These are phyloP conservation scores for Scyliorhinus canicula DNA, from an alignment of 2,797 vertebrate species.

Conservation along the genomic window DNA sequence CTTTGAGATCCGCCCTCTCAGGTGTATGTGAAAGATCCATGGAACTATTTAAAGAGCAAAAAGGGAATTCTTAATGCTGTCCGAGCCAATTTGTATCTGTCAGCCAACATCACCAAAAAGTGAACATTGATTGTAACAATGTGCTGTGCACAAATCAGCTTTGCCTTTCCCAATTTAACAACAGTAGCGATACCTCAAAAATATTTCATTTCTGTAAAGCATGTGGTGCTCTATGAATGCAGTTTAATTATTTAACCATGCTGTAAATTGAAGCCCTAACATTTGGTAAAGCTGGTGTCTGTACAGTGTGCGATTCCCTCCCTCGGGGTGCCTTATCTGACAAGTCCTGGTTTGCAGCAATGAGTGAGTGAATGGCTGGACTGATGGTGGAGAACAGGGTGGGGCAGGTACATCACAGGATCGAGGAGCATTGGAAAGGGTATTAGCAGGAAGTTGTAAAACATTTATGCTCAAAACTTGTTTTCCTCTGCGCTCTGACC, in stretches of 20 bases:
- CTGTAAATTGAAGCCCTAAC: neutral
- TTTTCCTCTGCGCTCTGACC: neutral
- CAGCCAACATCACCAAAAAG: neutral
- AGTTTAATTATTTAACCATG: neutral
- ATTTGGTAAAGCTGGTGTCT: neutral
- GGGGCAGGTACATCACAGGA: neutral
- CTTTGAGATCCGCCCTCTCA: neutral
- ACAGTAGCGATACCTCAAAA: neutral
- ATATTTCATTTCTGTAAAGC: neutral
- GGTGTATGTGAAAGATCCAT: neutral
- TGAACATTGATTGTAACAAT: neutral
- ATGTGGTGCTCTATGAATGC: neutral
- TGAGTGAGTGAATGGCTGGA: neutral
- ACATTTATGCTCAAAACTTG: neutral
- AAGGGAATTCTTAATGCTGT: neutral
- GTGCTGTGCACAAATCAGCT: neutral
- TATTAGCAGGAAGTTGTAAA: neutral
- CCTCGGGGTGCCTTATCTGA: neutral
- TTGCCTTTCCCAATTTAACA: neutral
- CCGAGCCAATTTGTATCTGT: neutral
- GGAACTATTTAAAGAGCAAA: neutral
- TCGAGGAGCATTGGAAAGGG: neutral
- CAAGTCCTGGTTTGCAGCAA: neutral
- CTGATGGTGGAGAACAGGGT: neutral
- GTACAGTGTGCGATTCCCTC: neutral